These are phyloP conservation scores for Steatocranus sp. DNA, from an alignment of 2,797 vertebrate genomes.

Conservation along the genomic window DNA sequence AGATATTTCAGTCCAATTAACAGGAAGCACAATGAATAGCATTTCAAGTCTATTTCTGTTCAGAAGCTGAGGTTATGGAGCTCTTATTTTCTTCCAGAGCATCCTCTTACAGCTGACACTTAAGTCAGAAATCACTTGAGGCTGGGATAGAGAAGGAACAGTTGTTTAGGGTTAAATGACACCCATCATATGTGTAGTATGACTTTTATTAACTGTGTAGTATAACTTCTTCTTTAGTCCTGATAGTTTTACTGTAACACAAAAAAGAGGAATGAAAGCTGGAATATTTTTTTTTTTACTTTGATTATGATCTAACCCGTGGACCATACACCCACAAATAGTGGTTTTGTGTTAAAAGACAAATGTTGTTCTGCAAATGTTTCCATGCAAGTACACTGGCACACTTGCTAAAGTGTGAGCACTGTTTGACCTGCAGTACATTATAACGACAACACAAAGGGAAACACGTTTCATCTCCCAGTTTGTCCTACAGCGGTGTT, in stretches of 20 bases:
- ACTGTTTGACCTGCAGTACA: slow-evolving; percentile 51
- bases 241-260: not conserved
- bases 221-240: not conserved
- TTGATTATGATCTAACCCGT: not conserved
- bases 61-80: not conserved
- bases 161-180: slow-evolving; percentile 10
- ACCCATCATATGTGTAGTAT: not conserved
- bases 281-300: not conserved
- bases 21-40: slow-evolving; percentile 15
- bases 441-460: slow-evolving; percentile 68
- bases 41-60: slow-evolving; percentile 3
- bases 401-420: not conserved
- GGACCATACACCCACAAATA: not conserved
- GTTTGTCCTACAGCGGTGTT: slow-evolving; percentile 61
- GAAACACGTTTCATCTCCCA: slow-evolving; percentile 59
- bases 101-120: slow-evolving; percentile 1
- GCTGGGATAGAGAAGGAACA: not conserved
- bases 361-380: not conserved
- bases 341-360: not conserved
- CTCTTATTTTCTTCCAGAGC: not conserved
- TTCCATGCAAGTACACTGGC: not conserved
- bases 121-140: not conserved
- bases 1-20: slow-evolving; percentile 11
- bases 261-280: fast-evolving
- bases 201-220: not conserved